A percentile compares a stretch with the other conserved stretches of the same genome.
phyloP scores from a whole-genome alignment of 2,113 vertebrate species.

The Platysteira castanea region DNA sequence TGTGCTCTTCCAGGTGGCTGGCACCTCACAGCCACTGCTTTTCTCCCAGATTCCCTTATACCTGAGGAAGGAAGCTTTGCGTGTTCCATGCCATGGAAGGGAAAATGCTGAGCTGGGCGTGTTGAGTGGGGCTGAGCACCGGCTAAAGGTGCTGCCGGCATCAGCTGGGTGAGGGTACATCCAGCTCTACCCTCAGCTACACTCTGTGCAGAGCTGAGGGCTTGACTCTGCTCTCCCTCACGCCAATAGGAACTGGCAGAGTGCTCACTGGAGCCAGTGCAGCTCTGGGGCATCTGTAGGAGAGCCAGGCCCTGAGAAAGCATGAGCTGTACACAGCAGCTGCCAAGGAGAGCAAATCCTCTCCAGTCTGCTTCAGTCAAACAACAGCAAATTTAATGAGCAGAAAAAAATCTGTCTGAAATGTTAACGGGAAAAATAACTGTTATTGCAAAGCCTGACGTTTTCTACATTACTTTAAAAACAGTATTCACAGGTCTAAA shows the following conservation, averaged over 20 bases:
- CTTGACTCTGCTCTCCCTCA: background rate
- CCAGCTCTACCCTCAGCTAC: background rate
- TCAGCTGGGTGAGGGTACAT: background rate
- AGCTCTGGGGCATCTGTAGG: background rate
- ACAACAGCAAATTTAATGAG: background rate
- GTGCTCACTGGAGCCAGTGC: background rate
- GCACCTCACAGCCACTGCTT: background rate
- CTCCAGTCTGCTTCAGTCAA: background rate
- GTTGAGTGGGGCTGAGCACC: background rate
- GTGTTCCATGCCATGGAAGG: background rate
- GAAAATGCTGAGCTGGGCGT: background rate
- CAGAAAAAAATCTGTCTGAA: background rate
- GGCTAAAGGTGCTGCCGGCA: background rate
- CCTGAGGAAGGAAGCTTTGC: background rate
- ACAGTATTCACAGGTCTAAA: background rate
- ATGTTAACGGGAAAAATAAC: background rate
- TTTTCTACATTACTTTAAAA: background rate
- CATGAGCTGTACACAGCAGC: background rate
- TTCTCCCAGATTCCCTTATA: background rate
- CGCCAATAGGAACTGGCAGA: background rate
- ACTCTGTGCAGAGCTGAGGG: background rate
- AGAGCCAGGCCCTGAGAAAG: background rate
- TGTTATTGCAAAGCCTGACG: background rate
- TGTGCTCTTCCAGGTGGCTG: background rate
- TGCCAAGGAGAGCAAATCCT: background rate